A percentile compares a stretch with the other conserved stretches of the same genome.
Evolutionary conservation across 64 coral and sea anemone genomes (phyloP).

Genomic region (Acropora tenuis): DNA sequence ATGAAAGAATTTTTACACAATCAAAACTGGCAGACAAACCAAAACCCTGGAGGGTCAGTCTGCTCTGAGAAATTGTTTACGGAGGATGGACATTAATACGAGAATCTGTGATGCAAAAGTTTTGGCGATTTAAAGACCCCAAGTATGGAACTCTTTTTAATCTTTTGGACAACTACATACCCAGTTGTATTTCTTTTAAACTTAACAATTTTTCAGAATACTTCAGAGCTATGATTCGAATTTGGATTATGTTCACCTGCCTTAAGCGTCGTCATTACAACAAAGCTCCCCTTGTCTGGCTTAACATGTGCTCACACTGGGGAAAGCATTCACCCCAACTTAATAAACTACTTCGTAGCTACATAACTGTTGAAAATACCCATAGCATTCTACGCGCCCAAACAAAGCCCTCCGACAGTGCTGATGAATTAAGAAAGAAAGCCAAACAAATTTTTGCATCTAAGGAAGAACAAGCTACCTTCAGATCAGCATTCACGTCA

Average conservation of each 20-base stretch:
- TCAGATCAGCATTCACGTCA: background rate
- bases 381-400: conserved; percentile 43
- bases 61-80: conserved; percentile 12
- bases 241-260: conserved; percentile 51
- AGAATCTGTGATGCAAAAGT: conserved; percentile 7
- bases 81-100: conserved; percentile 15
- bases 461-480: background rate
- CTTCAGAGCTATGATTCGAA: conserved; percentile 46
- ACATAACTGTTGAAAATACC: conserved; percentile 47
- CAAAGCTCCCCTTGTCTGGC: conserved; percentile 59
- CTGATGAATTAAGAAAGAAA: conserved; percentile 21
- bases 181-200: background rate
- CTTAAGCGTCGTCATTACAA: conserved; percentile 52
- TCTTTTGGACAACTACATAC: conserved; percentile 10
- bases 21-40: conserved; percentile 34
- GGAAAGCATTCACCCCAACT: conserved; percentile 35
- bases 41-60: conserved; percentile 44
- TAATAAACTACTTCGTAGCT: background rate
- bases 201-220: conserved; percentile 52
- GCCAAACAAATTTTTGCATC: conserved; percentile 3
- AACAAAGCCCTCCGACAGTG: conserved; percentile 47
- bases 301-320: conserved; percentile 32
- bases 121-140: conserved; percentile 2
- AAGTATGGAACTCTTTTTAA: conserved; percentile 35
- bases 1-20: conserved; percentile 28